Base-by-base conservation (phyloP, 2,113 vertebrate species). In the Oostethus manadensis region DNA sequence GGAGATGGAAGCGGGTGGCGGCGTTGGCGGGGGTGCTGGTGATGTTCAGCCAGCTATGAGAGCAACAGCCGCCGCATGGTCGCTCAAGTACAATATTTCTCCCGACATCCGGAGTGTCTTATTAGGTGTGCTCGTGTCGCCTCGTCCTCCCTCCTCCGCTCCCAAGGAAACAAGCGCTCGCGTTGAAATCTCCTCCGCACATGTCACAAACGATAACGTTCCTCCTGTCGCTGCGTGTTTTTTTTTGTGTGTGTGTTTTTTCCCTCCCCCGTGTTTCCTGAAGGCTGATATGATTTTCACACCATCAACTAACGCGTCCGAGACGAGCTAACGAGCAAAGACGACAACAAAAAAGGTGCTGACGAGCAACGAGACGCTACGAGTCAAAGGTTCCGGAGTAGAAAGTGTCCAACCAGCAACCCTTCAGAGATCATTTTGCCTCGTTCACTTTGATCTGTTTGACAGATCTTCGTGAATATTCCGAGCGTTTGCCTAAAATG, bases 41-140 rank as follows among this genome's bases (percentile, higher is more conserved):
- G 60, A 18, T 8, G 56, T 53, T 75, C 65, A 56, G 46, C 64
- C 51, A 18, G 65, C 45, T 56, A 54, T 66, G 74, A 76, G 66
- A 70, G 70, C 55, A 63, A 57, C 59, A 59, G 45, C 56, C 53
- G 45, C 56, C 53, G 74, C 23, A 62, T 72, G 64, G 71, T 71
- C 62, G 74, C 60, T 80, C 71, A 61, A 76, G 75, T 62, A 51
- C 66, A 75, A 76, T 73, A 68, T 80, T 68, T 81, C 62, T 71
- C 73, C 73, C 58, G 71, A 66, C 76, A 74, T 81, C 50, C 71
- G 58, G 66, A 83, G 77, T 70, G 61, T 58, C 54, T 62, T 79
- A 72, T 68, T 70, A 76, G 53, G 45, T 60, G 53, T 64, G 64
- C 80, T 77, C 81, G 51, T 79, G 61, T 45, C 65, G 38, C 42